Base-by-base conservation (phyloP, 2,888 invertebrate species). In the Vandiemenella viatica region DNA sequence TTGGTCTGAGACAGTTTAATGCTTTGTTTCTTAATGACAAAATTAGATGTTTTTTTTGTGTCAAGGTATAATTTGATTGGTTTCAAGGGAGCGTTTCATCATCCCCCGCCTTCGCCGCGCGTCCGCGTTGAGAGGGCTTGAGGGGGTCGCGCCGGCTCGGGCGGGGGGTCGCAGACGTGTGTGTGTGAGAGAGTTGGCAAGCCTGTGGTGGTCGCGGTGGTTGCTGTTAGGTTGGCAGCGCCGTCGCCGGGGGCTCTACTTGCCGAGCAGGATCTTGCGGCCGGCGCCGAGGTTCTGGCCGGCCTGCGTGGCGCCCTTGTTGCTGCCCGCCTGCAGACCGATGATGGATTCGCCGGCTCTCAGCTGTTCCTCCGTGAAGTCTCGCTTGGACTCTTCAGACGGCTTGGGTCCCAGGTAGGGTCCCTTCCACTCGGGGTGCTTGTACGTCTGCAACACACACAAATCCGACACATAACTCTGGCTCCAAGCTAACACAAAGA, bases 391-490 rank as follows among this genome's bases (percentile, higher is more conserved):
- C 66, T 91, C 90, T 16, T 92, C 91, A 52, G 93, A 68, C 60
- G 95, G 93, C 70, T 89, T 93, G 63, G 95, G 95, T 65, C 96
- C 96, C 52, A 96, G 75, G 67, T 76, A 80, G 51, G 95, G 93
- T 64, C 91, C 92, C 51, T 68, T 74, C 79, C 80, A 90, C 62
- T 88, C 86, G 5, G 83, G 66, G 66, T 89, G 88, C 67, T 77
- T 81, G 77, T 87, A 89, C 48, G 84, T 83, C 87, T 88, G 67
- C 20, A 57, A 60, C 18, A 7, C 7, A 10, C 42, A 16, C 15
- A 15, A 1, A 32, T 15, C 13, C 5, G 32, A 13, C 5, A 4
- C 4, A n/a, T 17, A 38, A 38, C 38, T 3, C 3, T n/a, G 5
- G 38, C 38, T n/a, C n/a, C n/a, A n/a, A n/a, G n/a, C n/a, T n/a